phyloP scores from a whole-genome alignment of 2,797 vertebrate species.

The Lophotriccus pileatus region DNA sequence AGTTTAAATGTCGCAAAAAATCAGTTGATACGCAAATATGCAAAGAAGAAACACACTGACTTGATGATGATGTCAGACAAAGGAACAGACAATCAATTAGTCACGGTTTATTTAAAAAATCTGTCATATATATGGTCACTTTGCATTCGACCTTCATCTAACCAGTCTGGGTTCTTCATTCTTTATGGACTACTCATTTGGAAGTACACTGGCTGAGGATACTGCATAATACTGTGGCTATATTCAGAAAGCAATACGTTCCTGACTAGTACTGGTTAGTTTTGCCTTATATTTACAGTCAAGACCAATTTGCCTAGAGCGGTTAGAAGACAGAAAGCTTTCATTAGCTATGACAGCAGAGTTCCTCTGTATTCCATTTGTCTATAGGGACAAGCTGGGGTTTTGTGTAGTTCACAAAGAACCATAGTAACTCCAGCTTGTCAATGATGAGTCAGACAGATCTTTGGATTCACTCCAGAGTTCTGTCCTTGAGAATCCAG shows the following conservation, averaged over 20 bases:
- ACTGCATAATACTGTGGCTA: background rate
- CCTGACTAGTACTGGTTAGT: background rate
- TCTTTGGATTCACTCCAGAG: slow-evolving; percentile 54
- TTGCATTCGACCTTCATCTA: background rate
- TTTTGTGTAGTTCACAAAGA: slow-evolving; percentile 37
- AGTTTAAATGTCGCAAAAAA: background rate
- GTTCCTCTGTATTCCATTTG: slow-evolving; percentile 13
- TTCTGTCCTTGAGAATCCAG: slow-evolving; percentile 61
- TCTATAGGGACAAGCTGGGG: slow-evolving; percentile 33
- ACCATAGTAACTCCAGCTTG: slow-evolving; percentile 41
- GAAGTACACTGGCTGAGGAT: background rate
- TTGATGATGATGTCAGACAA: background rate
- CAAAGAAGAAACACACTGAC: background rate
- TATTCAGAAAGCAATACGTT: background rate
- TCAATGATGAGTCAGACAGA: slow-evolving; percentile 57
- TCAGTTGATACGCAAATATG: background rate
- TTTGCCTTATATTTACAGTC: background rate
- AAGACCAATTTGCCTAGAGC: background rate
- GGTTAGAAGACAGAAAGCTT: background rate
- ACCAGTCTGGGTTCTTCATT: background rate
- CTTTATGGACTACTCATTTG: background rate
- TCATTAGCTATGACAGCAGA: slow-evolving; percentile 15
- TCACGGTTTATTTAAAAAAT: background rate
- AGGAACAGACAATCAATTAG: background rate
- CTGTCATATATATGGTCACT: background rate